Evolutionary conservation across 30 jellyfish, hydroid and myxozoan genomes (phyloP), one percentile per base, ranked within the genome.

Genomic region (Pelagia noctiluca): DNA sequence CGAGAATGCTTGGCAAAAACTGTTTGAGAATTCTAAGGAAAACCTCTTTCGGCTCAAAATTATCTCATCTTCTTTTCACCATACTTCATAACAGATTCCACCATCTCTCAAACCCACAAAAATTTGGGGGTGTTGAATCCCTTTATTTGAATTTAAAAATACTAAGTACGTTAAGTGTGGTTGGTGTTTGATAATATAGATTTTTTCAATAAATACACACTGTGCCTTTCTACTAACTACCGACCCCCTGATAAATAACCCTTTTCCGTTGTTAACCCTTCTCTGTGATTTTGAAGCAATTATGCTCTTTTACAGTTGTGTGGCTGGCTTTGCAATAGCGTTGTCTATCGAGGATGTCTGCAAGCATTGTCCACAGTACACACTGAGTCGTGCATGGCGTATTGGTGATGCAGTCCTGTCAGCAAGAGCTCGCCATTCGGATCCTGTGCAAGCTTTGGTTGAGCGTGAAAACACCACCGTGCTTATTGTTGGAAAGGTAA

Each of bases 341-440:
- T 28, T 78, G 4, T 23, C 83, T 34, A 22, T 37, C 26, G 76
- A 78, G 22, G 90, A 78, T 0, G 28, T 78, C 36, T 11, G 28
- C 0, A 28, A 46, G 7, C 34, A 78, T 62, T 24, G 64, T 26
- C 84, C 96, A 28, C 34, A 34, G 21, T 63, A 19, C 67, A 78
- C 95, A 35, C 21, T 88, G 53, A 88, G 95, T 69, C 82, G 78
- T 4, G 95, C 95, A 13, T 78, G 96, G 96, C 73, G 35, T 50
- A 22, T 88, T 19, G 96, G 96, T 16, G 60, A 68, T 42, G 90
- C 95, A 7, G 75, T 88, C 47, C 13, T 80, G 18, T 1, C 32
- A 46, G 95, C 96, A 1, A 69, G 95, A n/a, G 23, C 52, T 25
- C 35, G 22, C 10, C 95, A 70, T 50, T 10, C 0, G 31, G 30